phyloP scores from a whole-genome alignment of 2,113 vertebrate genomes.

The Chionodraco myersi region DNA sequence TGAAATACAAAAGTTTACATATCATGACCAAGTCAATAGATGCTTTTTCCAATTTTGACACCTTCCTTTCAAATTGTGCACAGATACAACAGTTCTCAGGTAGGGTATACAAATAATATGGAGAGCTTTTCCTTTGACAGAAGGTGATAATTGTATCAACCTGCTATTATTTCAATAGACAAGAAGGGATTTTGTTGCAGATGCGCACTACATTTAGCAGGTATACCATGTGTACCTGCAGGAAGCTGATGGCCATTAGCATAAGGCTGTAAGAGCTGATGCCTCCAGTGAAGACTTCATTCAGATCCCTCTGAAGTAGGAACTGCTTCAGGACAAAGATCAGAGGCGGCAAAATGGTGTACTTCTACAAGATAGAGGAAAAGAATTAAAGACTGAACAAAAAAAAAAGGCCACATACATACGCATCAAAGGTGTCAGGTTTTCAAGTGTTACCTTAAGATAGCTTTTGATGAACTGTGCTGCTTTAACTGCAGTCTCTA shows the following conservation, averaged over 20 bases:
- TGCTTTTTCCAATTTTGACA: too few species aligned
- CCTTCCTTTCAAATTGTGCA: too few species aligned
- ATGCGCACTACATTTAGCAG: not conserved
- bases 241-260: constrained; percentile 87
- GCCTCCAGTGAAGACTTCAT: constrained; percentile 88
- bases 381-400: not conserved
- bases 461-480: constrained; percentile 96
- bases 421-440: fast-evolving
- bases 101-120: too few species aligned
- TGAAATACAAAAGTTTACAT: too few species aligned
- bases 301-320: constrained; percentile 85
- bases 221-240: constrained; percentile 77
- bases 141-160: not conserved
- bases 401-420: not conserved
- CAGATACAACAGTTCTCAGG: not conserved
- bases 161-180: not conserved
- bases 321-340: constrained; percentile 89
- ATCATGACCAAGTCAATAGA: too few species aligned
- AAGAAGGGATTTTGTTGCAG: not conserved
- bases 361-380: constrained; percentile 72
- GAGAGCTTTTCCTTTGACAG: too few species aligned
- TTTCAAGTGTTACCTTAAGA: constrained; percentile 86
- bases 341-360: constrained; percentile 85
- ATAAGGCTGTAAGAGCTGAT: constrained; percentile 89
- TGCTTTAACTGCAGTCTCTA: constrained; percentile 97